Evolutionary conservation across 1,140 invertebrate species (phyloP).

Genomic region (Drosophila kohkoa): DNA sequence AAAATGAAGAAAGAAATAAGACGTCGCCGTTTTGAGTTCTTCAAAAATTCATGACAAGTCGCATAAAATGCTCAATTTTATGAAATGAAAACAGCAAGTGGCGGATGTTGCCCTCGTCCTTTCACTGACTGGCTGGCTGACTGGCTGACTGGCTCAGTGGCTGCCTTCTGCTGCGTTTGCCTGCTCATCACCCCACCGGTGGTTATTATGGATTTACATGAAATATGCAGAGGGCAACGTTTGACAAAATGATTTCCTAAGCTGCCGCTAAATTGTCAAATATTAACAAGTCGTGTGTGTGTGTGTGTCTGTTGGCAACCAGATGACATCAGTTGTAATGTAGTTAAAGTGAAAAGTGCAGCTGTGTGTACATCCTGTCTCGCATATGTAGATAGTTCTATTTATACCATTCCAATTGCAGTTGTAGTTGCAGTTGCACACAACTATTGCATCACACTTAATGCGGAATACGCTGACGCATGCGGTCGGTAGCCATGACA

Average conservation of each 20-base stretch:
- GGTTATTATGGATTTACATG: conserved; percentile 55
- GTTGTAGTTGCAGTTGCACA: conserved; percentile 8
- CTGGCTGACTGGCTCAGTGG: conserved; percentile 7
- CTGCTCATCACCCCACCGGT: conserved; percentile 18
- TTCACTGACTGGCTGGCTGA: conserved; percentile 5
- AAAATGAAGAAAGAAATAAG: conserved; percentile 46
- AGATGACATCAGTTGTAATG: conserved; percentile 55
- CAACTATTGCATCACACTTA: conserved; percentile 72
- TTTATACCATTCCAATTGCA: not conserved
- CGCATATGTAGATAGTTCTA: too few species aligned
- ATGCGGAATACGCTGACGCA: conserved; percentile 71
- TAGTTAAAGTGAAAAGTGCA: not conserved
- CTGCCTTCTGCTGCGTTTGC: not conserved
- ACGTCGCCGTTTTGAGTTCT: conserved; percentile 71
- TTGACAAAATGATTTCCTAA: conserved; percentile 69
- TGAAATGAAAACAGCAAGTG: conserved; percentile 77
- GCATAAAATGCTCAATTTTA: conserved; percentile 79
- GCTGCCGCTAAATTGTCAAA: conserved; percentile 62
- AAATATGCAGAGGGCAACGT: conserved; percentile 67
- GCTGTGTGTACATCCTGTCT: too few species aligned
- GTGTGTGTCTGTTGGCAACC: not conserved
- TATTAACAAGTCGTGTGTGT: conserved; percentile 32
- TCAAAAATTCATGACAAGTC: conserved; percentile 81
- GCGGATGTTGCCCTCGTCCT: conserved; percentile 36
- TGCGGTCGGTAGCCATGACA: conserved; percentile 70